Evolutionary conservation across 2,888 invertebrate species (phyloP), one percentile per base, ranked within the genome.

Genomic region (Melinaea menophilus): DNA sequence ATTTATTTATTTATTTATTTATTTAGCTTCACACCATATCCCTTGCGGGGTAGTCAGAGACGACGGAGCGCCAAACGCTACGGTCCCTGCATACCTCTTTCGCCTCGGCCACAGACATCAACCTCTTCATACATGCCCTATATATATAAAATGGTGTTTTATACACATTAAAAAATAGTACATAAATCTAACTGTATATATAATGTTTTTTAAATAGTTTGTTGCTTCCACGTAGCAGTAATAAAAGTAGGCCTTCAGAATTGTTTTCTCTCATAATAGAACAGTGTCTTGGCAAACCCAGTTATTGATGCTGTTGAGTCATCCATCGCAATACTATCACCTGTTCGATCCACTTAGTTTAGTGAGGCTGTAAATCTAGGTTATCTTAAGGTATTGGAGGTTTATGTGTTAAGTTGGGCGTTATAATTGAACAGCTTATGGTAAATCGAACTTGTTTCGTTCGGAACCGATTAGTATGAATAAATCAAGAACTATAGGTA

Each of bases 261-360:
- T 58, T 62, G 59, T 59, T 65, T 58, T 66, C 61, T 58, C 62
- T 60, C 66, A 66, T 67, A 66, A 69, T 70, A 70, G 67, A 63
- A 47, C 67, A 67, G 65, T 69, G 66, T 62, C 61, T 70, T 69
- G 69, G 69, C 70, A 69, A 63, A 47, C 55, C 46, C 12, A 45
- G 55, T 59, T 34, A 45, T 48, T 55, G 62, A 60, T 65, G 63
- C 62, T 59, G 63, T 63, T 59, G 45, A 58, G 58, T 61, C 56
- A 61, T 51, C 62, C 60, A 41, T 48, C 54, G 65, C 58, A 54
- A 56, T 62, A 48, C 48, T 61, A 62, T 64, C 63, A 67, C 59
- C 58, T 63, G 64, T 59, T 61, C 59, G 51, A 31, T 65, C 61
- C 55, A 68, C 51, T 61, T 63, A 60, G 67, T 64, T 66, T 61